A percentile compares a stretch with the other conserved stretches of the same genome.
Evolutionary conservation across 2,888 invertebrate genomes (phyloP).

Genomic region (Synanthedon vespiformis): DNA sequence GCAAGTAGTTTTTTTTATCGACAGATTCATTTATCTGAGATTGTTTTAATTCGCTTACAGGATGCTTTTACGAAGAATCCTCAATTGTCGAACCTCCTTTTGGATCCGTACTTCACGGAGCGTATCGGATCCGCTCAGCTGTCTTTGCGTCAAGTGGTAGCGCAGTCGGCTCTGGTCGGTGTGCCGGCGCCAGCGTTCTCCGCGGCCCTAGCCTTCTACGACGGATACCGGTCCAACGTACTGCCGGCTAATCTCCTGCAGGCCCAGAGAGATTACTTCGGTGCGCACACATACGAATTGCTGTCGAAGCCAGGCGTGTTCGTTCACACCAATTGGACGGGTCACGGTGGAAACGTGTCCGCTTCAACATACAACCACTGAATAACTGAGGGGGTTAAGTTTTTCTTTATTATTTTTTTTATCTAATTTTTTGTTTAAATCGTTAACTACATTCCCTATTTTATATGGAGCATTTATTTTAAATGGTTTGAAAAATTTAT

Average conservation of each 20-base stretch:
- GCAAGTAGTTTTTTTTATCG: neutral
- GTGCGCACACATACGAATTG: slow-evolving; percentile 98
- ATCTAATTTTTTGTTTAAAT: neutral
- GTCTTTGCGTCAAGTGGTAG: slow-evolving; percentile 88
- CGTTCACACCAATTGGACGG: slow-evolving; percentile 99
- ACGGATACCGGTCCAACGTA: slow-evolving; percentile 88
- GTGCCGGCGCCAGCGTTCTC: slow-evolving; percentile 94
- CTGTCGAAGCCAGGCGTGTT: slow-evolving; percentile 87
- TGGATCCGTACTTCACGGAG: slow-evolving; percentile 93
- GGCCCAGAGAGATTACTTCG: slow-evolving; percentile 98
- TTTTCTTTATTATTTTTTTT: neutral
- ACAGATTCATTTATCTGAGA: neutral
- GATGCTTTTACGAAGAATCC: slow-evolving; percentile 92
- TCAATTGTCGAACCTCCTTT: slow-evolving; percentile 84
- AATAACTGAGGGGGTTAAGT: slow-evolving; percentile 1
- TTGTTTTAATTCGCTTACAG: slow-evolving; percentile 46
- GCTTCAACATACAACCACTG: slow-evolving; percentile 84
- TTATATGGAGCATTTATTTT: no score
- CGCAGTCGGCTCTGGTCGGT: slow-evolving; percentile 79
- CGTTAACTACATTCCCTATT: no score
- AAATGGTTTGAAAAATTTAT: no score
- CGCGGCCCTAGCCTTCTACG: slow-evolving; percentile 96
- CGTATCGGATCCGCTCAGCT: slow-evolving; percentile 85
- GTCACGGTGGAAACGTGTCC: slow-evolving; percentile 95
- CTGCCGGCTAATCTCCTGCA: slow-evolving; percentile 94